phyloP scores from a whole-genome alignment of 2,797 vertebrate species.

The Tarsius wallacei region DNA sequence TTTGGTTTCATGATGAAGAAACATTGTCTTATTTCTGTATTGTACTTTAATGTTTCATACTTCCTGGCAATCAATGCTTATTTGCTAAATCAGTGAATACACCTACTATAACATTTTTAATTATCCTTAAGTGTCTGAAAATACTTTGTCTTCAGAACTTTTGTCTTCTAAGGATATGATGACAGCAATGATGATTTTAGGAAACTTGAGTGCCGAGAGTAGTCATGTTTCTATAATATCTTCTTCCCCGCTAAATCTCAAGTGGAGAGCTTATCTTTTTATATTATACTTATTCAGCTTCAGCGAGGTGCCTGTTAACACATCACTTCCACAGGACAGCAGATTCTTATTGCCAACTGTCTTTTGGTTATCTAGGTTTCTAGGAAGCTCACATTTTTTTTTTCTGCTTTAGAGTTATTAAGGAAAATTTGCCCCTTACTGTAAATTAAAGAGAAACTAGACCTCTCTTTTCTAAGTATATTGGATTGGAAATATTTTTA shows the following conservation, averaged over 20 bases:
- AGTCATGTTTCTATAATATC: neutral
- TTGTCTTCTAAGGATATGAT: neutral
- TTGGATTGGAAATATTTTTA: constrained; percentile 39
- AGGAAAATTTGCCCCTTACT: neutral
- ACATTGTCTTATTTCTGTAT: neutral
- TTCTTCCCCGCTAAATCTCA: neutral
- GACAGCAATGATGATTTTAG: constrained; percentile 22
- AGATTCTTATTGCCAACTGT: neutral
- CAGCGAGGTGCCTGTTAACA: neutral
- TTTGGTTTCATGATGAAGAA: neutral
- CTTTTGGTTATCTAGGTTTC: neutral
- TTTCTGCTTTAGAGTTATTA: neutral
- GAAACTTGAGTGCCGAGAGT: neutral
- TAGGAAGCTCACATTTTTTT: neutral
- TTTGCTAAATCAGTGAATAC: neutral
- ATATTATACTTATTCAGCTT: neutral
- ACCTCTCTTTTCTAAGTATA: constrained; percentile 50
- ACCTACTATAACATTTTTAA: neutral
- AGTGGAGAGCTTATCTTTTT: neutral
- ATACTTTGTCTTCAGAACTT: neutral
- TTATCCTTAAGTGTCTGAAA: constrained; percentile 6
- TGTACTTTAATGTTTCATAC: neutral
- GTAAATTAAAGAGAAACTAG: neutral
- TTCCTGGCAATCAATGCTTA: neutral
- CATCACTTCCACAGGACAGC: neutral